Conservation (phyloP, 2,888 invertebrate species). For the Callosobruchus maculatus region DNA sequence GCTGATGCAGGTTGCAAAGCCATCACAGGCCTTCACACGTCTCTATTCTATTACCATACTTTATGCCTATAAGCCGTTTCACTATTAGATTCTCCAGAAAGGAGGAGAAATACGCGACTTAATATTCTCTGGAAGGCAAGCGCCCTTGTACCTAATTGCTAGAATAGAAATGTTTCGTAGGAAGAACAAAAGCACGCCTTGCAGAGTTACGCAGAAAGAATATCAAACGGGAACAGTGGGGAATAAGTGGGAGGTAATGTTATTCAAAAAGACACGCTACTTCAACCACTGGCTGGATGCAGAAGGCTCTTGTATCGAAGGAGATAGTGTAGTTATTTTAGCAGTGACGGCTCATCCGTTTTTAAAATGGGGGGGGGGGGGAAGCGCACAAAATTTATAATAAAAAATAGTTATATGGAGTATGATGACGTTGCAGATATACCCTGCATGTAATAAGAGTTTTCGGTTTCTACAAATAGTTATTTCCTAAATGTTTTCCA, state of each 20-base stretch:
- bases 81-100: background rate
- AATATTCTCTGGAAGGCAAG: background rate
- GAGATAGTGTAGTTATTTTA: background rate
- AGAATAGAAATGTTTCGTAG: background rate
- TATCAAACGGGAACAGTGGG: background rate
- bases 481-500: no score
- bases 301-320: background rate
- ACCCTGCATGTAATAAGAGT: no score
- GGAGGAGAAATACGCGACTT: background rate
- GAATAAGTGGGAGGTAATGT: background rate
- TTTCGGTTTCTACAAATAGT: no score
- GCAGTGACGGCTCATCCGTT: no score
- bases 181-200: background rate
- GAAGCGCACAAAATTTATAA: no score
- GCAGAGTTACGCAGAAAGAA: background rate
- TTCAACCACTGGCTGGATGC: background rate
- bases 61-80: no score
- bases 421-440: no score
- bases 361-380: no score
- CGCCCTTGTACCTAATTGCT: background rate
- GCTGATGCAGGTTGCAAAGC: no score
- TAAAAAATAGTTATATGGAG: no score
- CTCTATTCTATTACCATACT: no score
- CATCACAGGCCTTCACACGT: no score
- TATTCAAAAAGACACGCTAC: background rate